Evolutionary conservation across 2,797 vertebrate species (phyloP), one percentile per base, ranked within the genome.

Genomic region (Enteromius trimaculatus): DNA sequence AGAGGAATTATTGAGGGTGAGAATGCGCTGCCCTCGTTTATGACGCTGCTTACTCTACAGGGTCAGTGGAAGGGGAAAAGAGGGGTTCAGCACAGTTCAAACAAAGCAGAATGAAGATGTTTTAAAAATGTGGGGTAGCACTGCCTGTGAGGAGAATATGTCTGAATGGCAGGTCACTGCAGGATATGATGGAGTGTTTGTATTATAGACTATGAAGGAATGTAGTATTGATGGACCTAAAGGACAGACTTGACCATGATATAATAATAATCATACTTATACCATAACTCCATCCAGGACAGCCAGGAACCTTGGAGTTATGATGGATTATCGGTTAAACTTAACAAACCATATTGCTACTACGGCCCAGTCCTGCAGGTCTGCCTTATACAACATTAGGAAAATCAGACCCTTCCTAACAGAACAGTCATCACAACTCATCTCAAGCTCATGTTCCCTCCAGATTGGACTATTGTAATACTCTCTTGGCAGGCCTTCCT

Each of bases 21-120:
- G 90, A 91, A 92, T 90, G 90, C 91, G 92, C 89, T 93, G 92
- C 92, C 85, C 88, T 86, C 80, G 86, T 89, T 87, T 91, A 34
- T 88, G 87, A 86, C 83, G 86, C 29, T 84, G 87, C 89, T 85
- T 86, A 87, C 88, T 85, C 86, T 84, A 80, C 44, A n/a, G 55
- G 88, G 84, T 87, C 82, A 80, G 71, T 65, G 65, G 58, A 69
- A 78, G 42, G 64, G 21, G 42, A 64, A 71, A 55, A 37, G 37
- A 19, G 31, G 10, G 83, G 87, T 92, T 92, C 89, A 92, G 90
- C 90, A 74, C 82, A 90, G 89, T 93, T 92, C 90, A 92, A 92
- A 92, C 84, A 49, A 77, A 82, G 71, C 16, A 13, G 79, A 31
- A 72, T 74, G 90, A 53, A 42, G 55, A 11, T 89, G 92, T 91